These are phyloP conservation scores for Catalaphyllia jardinei DNA, from an alignment of 64 coral and sea anemone genomes.

Conservation along the genomic window DNA sequence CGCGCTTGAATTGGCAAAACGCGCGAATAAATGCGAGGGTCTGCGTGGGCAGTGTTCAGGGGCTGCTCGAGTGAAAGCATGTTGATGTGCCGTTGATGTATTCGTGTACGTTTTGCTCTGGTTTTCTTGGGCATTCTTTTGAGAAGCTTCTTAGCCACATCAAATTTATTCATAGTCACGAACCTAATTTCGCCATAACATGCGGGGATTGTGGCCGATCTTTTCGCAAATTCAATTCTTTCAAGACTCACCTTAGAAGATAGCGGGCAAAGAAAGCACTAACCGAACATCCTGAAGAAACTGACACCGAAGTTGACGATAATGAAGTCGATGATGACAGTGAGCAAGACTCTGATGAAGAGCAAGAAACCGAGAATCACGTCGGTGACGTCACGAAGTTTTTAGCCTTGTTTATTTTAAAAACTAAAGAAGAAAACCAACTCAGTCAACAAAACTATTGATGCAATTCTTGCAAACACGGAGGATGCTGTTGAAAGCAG, in stretches of 20 bases:
- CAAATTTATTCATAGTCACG: slow-evolving; percentile 70
- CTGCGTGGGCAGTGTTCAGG: too few species aligned
- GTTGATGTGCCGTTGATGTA: not conserved
- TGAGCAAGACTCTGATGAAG: not conserved
- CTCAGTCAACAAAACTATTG: slow-evolving; percentile 51
- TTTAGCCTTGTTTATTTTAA: slow-evolving; percentile 69
- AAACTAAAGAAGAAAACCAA: slow-evolving; percentile 72
- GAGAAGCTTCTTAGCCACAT: slow-evolving; percentile 49
- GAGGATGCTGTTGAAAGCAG: slow-evolving; percentile 37
- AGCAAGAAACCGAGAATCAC: slow-evolving; percentile 10
- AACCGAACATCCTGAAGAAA: not conserved
- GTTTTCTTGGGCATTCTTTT: slow-evolving; percentile 26
- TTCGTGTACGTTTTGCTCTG: slow-evolving; percentile 50
- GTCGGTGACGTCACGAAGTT: slow-evolving; percentile 50
- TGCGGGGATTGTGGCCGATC: slow-evolving; percentile 60
- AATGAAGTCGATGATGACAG: not conserved
- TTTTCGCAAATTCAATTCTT: slow-evolving; percentile 64
- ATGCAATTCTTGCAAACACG: slow-evolving; percentile 45
- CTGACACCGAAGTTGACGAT: slow-evolving; percentile 1
- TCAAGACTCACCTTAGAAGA: slow-evolving; percentile 63
- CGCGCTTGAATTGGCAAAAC: too few species aligned
- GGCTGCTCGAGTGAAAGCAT: too few species aligned
- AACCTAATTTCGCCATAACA: slow-evolving; percentile 63
- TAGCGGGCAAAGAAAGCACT: slow-evolving; percentile 34
- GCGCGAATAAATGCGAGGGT: too few species aligned